Conservation (phyloP, 2,113 vertebrate genomes). For the Zingel zingel region DNA sequence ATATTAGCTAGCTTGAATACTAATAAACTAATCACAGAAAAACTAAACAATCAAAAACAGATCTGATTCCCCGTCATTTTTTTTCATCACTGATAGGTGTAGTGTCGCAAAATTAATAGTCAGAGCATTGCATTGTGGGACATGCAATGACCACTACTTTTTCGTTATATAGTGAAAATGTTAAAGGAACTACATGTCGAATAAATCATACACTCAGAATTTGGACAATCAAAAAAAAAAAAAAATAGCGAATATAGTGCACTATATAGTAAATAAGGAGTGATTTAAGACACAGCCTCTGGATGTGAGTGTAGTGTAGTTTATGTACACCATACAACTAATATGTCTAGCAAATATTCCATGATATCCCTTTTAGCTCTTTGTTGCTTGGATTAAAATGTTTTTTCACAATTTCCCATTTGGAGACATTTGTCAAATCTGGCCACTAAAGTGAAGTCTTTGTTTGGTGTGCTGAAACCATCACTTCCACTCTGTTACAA, state of each 20-base stretch:
- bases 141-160: neutral
- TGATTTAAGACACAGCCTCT: neutral
- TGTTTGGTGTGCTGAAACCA: neutral
- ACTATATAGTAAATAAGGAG: neutral
- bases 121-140: neutral
- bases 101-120: too few species aligned
- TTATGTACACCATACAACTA: neutral
- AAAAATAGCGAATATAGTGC: neutral
- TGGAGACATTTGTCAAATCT: neutral
- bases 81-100: too few species aligned
- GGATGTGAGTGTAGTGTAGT: neutral
- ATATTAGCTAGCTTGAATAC: neutral
- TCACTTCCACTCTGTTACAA: neutral
- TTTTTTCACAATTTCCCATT: neutral
- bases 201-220: neutral
- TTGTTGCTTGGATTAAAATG: neutral
- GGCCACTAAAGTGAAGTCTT: neutral
- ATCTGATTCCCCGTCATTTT: too few species aligned
- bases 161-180: neutral
- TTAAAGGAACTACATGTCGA: neutral
- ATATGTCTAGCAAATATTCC: neutral
- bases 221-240: neutral
- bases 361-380: neutral
- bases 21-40: too few species aligned
- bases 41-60: too few species aligned